phyloP scores from a whole-genome alignment of 2,888 invertebrate species.

The Omphaloscelis lunosa region DNA sequence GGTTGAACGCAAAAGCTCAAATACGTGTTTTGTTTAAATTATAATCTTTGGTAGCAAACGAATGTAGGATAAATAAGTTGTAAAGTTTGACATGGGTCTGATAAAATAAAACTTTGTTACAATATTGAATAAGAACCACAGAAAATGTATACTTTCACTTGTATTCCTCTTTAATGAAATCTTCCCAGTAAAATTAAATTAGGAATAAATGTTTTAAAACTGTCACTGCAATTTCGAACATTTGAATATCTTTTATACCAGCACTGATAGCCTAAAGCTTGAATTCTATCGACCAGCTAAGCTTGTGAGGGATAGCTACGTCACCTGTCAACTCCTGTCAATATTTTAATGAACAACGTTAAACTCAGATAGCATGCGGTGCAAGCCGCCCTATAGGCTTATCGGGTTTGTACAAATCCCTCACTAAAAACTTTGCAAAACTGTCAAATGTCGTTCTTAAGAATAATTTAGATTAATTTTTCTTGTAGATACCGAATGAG shows the following conservation, averaged over 20 bases:
- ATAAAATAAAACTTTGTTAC: slow-evolving; percentile 60
- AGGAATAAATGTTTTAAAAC: slow-evolving; percentile 11
- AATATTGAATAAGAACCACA: slow-evolving; percentile 44
- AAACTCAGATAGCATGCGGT: background rate
- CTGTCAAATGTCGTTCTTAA: slow-evolving; percentile 21
- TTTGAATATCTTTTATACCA: background rate
- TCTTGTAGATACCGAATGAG: slow-evolving; percentile 30
- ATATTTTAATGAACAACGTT: background rate
- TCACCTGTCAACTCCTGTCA: background rate
- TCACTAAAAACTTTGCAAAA: background rate
- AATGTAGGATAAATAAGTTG: slow-evolving; percentile 45
- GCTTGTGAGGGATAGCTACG: background rate
- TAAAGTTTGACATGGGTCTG: slow-evolving; percentile 64
- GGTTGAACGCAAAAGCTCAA: slow-evolving; percentile 28
- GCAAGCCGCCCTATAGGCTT: background rate
- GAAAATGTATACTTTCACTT: slow-evolving; percentile 14
- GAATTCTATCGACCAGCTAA: background rate
- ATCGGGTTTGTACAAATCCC: background rate
- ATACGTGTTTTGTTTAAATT: slow-evolving; percentile 35
- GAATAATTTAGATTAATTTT: slow-evolving; percentile 30
- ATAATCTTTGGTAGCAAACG: slow-evolving; percentile 49
- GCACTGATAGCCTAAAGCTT: background rate
- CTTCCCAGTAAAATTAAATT: slow-evolving; percentile 8
- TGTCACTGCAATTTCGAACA: slow-evolving; percentile 31
- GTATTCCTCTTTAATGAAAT: slow-evolving; percentile 15